These are phyloP conservation scores for Aurelia sp. DNA, from an alignment of 30 jellyfish, hydroid and myxozoan genomes.

Conservation along the genomic window DNA sequence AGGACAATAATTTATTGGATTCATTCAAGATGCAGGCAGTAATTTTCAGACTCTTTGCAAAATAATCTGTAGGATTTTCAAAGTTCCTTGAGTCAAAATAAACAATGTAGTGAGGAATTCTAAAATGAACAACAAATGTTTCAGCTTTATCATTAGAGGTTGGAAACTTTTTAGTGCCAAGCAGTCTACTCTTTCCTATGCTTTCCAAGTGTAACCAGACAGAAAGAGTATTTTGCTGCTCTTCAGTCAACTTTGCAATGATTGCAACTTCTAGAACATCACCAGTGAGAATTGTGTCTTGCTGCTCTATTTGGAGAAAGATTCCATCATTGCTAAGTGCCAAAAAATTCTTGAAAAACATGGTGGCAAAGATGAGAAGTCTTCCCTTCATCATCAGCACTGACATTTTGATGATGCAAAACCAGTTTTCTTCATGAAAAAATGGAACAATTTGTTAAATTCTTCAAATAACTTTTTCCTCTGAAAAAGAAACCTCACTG, in stretches of 20 bases:
- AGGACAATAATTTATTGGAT: neutral
- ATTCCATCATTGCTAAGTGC: no score
- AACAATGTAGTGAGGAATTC: neutral
- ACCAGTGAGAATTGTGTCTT: neutral
- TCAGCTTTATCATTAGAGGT: neutral
- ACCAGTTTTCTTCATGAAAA: no score
- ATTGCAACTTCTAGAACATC: neutral
- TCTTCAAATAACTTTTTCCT: no score
- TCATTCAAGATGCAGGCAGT: neutral
- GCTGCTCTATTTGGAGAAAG: no score
- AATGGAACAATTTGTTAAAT: no score
- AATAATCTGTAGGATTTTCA: constrained; percentile 28
- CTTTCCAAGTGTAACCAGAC: constrained; percentile 13
- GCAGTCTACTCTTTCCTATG: neutral
- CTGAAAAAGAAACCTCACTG: no score
- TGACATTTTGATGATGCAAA: no score
- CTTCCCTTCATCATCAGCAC: no score
- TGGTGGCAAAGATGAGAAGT: no score
- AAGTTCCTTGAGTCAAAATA: constrained; percentile 11
- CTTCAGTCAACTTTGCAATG: neutral
- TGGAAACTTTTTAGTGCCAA: neutral
- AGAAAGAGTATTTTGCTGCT: neutral
- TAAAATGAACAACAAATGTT: neutral
- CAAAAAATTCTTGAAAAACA: no score
- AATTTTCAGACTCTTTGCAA: constrained; percentile 25